Conservation (phyloP, 2,888 invertebrate genomes). For the Meteorus colon region DNA sequence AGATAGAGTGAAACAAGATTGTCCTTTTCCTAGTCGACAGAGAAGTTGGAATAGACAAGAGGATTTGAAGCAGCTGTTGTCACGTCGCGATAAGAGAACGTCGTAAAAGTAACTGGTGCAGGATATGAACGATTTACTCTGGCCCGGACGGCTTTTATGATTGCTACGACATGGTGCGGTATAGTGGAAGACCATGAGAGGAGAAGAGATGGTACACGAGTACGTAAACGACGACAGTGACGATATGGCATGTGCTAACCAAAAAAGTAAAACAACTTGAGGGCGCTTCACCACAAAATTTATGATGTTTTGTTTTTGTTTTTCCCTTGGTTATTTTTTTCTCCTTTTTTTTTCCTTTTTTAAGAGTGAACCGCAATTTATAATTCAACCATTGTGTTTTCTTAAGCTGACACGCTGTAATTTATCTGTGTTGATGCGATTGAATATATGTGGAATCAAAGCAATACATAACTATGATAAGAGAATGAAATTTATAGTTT, state of each 20-base stretch:
- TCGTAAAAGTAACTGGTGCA: constrained; percentile 29
- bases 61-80: constrained; percentile 34
- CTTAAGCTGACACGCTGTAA: too few relatives aligned
- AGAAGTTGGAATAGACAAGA: constrained; percentile 23
- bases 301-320: too few relatives aligned
- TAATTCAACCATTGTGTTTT: not conserved
- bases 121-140: constrained; percentile 33
- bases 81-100: constrained; percentile 28
- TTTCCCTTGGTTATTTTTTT: not conserved
- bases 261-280: not conserved
- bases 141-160: constrained; percentile 27
- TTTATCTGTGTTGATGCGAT: too few relatives aligned
- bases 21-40: constrained; percentile 8
- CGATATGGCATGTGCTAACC: constrained; percentile 5
- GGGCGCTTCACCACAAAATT: not conserved
- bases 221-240: constrained; percentile 14
- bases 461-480: too few relatives aligned
- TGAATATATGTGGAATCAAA: too few relatives aligned
- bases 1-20: not conserved
- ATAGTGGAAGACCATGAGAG: not conserved
- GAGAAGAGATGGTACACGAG: not conserved
- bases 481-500: too few relatives aligned
- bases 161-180: constrained; percentile 5
- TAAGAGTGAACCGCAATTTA: not conserved
- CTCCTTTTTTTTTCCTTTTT: not conserved